phyloP scores from a whole-genome alignment of 2,888 invertebrate genomes.

The Tetanocera ferruginea region DNA sequence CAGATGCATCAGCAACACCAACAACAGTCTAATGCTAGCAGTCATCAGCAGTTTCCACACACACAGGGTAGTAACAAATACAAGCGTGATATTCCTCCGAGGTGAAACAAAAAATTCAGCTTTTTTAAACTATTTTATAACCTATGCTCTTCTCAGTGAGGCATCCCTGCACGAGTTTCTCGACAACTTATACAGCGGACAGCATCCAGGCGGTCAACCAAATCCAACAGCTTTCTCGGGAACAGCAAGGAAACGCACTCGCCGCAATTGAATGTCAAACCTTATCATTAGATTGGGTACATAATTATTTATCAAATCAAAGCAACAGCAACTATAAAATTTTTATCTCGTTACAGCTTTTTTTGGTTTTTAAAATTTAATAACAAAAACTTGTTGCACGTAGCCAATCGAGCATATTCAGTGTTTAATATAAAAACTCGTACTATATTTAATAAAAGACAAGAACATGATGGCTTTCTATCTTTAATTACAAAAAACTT shows the following conservation, averaged over 20 bases:
- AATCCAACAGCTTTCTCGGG: slow-evolving; percentile 59
- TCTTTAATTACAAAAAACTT: too few species aligned
- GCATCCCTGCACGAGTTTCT: slow-evolving; percentile 68
- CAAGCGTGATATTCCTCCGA: slow-evolving; percentile 51
- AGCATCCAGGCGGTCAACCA: slow-evolving; percentile 64
- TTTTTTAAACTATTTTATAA: not conserved
- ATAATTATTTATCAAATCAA: not conserved
- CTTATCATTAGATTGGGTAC: not conserved
- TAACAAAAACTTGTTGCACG: too few species aligned
- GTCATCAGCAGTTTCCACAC: slow-evolving; percentile 53
- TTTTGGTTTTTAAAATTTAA: not conserved
- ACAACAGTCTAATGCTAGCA: slow-evolving; percentile 49
- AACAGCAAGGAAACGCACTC: slow-evolving; percentile 64
- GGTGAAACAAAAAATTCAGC: slow-evolving; percentile 38
- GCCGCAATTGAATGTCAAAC: slow-evolving; percentile 61
- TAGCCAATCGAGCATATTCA: too few species aligned
- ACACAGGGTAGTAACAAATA: slow-evolving; percentile 55
- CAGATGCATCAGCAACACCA: slow-evolving; percentile 58
- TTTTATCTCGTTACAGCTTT: not conserved
- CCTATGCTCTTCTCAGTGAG: slow-evolving; percentile 57
- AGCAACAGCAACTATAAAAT: not conserved
- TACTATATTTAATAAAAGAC: too few species aligned
- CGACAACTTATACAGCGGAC: slow-evolving; percentile 69
- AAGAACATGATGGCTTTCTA: too few species aligned
- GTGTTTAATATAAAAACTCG: too few species aligned